Evolutionary conservation across 1,140 invertebrate species (phyloP), one percentile per base, ranked within the genome.

Genomic region (Andricus grossulariae): DNA sequence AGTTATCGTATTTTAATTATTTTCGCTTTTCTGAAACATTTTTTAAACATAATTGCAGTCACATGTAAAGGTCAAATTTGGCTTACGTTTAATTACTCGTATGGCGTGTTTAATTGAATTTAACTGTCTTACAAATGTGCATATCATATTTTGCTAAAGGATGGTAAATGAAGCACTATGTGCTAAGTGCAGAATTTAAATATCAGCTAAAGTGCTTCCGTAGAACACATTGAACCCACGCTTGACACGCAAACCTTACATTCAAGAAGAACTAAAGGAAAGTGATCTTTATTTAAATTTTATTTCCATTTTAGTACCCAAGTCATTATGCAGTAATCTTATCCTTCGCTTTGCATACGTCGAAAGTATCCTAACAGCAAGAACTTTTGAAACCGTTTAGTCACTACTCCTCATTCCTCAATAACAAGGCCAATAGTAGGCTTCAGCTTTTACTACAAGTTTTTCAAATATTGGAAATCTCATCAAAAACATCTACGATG

Each of bases 271-370:
- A 66, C 60, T 66, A 32, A 66, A 32, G 60, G 60, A 66, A 66
- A 39, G 60, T 39, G 25, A 66, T 66, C 60, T 66, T 66, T 66
- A 66, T 66, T 66, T 32, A 66, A 39, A 66, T 66, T 66, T 66
- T 32, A 66, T 32, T 66, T 66, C 16, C 25, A 66, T 66, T 66
- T 66, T 15, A 66, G 32, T 39, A 39, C 60, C 39, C 60, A 66
- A 15, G 60, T 15, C 45, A 32, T 66, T 66, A 32, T 66, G 39
- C 4, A 16, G 10, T 39, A 32, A 66, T 66, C 25, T 39, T 66
- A 66, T 66, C 60, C 15, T 39, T 66, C 13, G 39, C 5, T 66
- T 39, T 45, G 39, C 60, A 66, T 32, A 32, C 15, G 60, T 66
- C 16, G 25, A 39, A 66, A 16, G 21, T 66, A 66, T 32, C 60